A percentile compares a stretch with the other conserved stretches of the same genome.
Evolutionary conservation across 2,888 invertebrate genomes (phyloP).

Genomic region (Tromatobia lineatoria): DNA sequence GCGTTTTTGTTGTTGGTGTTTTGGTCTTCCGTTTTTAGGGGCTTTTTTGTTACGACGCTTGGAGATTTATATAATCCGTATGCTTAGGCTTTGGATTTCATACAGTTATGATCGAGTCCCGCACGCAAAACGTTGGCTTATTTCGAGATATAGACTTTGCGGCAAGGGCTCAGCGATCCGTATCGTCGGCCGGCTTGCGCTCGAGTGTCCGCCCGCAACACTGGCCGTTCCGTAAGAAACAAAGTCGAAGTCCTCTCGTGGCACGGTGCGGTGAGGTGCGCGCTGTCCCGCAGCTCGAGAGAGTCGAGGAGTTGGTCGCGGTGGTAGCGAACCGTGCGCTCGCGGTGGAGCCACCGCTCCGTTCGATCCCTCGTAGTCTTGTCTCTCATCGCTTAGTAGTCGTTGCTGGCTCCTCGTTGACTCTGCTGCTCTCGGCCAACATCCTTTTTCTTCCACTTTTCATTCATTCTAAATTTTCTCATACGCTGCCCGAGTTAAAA

Average conservation of each 20-base stretch:
- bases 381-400: slow-evolving; percentile 47
- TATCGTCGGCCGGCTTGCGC: slow-evolving; percentile 71
- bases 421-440: slow-evolving; percentile 32
- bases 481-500: no score
- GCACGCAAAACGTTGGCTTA: slow-evolving; percentile 27
- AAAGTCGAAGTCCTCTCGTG: slow-evolving; percentile 68
- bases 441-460: no score
- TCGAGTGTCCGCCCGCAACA: slow-evolving; percentile 70
- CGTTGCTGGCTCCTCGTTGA: slow-evolving; percentile 59
- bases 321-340: slow-evolving; percentile 42
- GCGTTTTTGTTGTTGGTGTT: background rate
- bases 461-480: no score
- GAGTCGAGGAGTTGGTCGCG: slow-evolving; percentile 59
- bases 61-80: slow-evolving; percentile 1
- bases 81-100: background rate
- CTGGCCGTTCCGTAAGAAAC: slow-evolving; percentile 68
- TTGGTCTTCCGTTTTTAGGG: background rate
- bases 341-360: slow-evolving; percentile 29
- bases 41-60: no score
- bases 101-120: background rate
- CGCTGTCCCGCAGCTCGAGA: slow-evolving; percentile 53
- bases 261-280: slow-evolving; percentile 52
- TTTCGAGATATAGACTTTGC: slow-evolving; percentile 61
- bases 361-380: slow-evolving; percentile 1
- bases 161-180: slow-evolving; percentile 72